phyloP scores from a whole-genome alignment of 2,888 invertebrate genomes.

The Noctua janthina region DNA sequence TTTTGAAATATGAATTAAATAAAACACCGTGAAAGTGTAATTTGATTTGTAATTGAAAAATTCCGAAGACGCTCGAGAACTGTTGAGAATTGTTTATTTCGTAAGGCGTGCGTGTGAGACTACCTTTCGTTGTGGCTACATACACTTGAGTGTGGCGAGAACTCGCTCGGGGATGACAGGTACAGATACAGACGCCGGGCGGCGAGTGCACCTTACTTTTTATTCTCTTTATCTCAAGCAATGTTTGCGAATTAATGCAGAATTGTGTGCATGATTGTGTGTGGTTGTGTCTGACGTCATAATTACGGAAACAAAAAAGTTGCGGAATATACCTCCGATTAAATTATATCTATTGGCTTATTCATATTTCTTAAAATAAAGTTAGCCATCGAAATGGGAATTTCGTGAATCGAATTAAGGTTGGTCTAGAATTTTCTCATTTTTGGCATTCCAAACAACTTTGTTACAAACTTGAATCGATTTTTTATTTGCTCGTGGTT shows the following conservation, averaged over 20 bases:
- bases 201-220: constrained; percentile 81
- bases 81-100: constrained; percentile 55
- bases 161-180: constrained; percentile 80
- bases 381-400: constrained; percentile 12
- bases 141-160: constrained; percentile 81
- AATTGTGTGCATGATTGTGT: constrained; percentile 64
- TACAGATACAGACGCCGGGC: constrained; percentile 65
- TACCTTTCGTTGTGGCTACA: constrained; percentile 82
- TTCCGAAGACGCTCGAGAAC: constrained; percentile 72
- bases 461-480: constrained; percentile 10
- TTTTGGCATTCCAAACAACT: constrained; percentile 19
- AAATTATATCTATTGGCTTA: constrained; percentile 35
- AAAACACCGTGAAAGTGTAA: constrained; percentile 80
- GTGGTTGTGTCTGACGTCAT: constrained; percentile 63
- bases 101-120: constrained; percentile 74
- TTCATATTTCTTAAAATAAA: constrained; percentile 40
- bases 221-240: constrained; percentile 75
- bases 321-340: constrained; percentile 33
- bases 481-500: neutral
- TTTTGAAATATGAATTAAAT: constrained; percentile 76
- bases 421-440: constrained; percentile 16
- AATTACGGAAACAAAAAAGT: constrained; percentile 58
- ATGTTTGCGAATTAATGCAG: constrained; percentile 69
- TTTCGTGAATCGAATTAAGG: constrained; percentile 27
- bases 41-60: constrained; percentile 84